Percentiles rank a stretch among this genome's conserved stretches.
phyloP scores from a whole-genome alignment of 53 echinoderm and acorn worm genomes.

The Zoroaster sp. region DNA sequence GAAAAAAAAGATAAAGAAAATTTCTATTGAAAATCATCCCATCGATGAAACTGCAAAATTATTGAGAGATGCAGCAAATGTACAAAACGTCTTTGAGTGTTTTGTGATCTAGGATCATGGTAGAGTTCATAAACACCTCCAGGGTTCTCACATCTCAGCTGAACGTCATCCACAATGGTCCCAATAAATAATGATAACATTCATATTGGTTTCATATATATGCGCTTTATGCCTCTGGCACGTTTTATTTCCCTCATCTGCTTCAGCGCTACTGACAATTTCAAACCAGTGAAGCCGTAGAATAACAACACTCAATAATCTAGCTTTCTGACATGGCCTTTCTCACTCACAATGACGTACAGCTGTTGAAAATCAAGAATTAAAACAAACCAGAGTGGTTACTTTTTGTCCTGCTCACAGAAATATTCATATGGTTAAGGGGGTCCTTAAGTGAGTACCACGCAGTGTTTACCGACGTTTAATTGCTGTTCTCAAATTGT shows the following conservation, averaged over 20 bases:
- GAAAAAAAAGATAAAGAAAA: too few relatives aligned
- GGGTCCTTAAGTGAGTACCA: neutral
- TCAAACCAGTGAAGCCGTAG: neutral
- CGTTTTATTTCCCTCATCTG: neutral
- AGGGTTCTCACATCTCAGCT: neutral
- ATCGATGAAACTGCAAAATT: neutral
- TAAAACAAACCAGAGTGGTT: neutral
- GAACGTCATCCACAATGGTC: neutral
- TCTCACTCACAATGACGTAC: neutral
- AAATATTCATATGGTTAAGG: neutral
- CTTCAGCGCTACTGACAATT: neutral
- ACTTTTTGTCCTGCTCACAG: neutral
- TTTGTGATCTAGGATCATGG: neutral
- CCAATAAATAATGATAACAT: constrained; percentile 29
- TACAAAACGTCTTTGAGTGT: neutral
- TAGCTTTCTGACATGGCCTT: neutral
- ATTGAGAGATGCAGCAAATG: neutral
- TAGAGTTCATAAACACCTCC: neutral
- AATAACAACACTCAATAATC: neutral
- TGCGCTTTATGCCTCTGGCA: neutral
- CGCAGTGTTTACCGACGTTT: neutral
- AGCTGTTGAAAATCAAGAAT: constrained; percentile 6
- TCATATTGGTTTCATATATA: neutral
- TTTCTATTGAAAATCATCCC: too few relatives aligned
- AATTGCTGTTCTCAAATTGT: constrained; percentile 32